Base-by-base conservation (phyloP, 2,113 vertebrate species). In the Camelus dromedarius region DNA sequence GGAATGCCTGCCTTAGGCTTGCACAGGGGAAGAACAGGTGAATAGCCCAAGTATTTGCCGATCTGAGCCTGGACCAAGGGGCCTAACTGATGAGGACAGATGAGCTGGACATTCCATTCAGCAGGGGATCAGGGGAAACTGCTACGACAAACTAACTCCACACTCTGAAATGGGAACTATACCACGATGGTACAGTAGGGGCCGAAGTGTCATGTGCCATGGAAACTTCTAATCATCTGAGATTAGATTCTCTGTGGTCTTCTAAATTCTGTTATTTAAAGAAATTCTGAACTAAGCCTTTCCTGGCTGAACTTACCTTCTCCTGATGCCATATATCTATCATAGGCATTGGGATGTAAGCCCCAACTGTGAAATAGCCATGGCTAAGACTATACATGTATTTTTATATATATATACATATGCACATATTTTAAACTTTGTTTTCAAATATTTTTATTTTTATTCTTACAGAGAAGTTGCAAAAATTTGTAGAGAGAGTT, bases 1-100 rank as follows among this genome's bases (percentile, higher is more conserved):
- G 82, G 28, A 94, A 83, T 91, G 67, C 56, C 88, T 96, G 58
- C n/a, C 38, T 82, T 66, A 76, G n/a, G 28, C 52, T 92, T 88
- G 19, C 46, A 32, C 24, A 28, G 32, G 30, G 60, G n/a, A 70
- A 83, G 24, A 83, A 20, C 83, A 66, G 26, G 19, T 64, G 6
- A 69, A 72, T n/a, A 20, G 50, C 11, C 79, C 48, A 79, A 67
- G 77, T 83, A n/a, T 42, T 38, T 35, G 60, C 89, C 83, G 35
- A 84, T 62, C 52, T 60, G 22, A 60, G 88, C 60, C 67, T 76
- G 60, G 26, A 82, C 70, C 6, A 32, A 86, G 30, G 32, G 64
- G n/a, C 32, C 42, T 83, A 62, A 66, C 35, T 56, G 62, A 84
- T 72, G 46, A 92, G 70, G 83, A 79, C 28, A 70, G 85, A 80